A percentile compares a stretch with the other conserved stretches of the same genome.
These are phyloP conservation scores for Tonatia bakeri DNA, from an alignment of 2,113 vertebrate genomes.

Conservation along the genomic window DNA sequence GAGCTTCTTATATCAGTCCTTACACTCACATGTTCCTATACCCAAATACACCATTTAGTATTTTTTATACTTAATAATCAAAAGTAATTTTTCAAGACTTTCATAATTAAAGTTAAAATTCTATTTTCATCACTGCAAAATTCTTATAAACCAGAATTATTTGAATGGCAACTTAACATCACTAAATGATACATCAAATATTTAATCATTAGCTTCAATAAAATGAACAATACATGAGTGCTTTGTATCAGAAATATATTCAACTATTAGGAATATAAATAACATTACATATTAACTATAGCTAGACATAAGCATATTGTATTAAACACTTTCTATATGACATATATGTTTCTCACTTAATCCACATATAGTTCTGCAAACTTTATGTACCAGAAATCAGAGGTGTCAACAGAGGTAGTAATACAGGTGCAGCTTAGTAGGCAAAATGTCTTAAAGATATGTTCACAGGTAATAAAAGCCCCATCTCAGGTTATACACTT, in stretches of 20 bases:
- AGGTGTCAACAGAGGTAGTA: background rate
- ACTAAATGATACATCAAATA: background rate
- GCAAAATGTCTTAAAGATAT: background rate
- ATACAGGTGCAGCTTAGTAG: background rate
- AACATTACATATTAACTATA: background rate
- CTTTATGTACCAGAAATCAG: background rate
- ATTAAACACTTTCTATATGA: background rate
- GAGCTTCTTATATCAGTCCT: background rate
- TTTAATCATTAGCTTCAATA: background rate
- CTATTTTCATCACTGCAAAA: background rate
- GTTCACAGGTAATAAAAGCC: background rate
- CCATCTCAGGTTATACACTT: background rate
- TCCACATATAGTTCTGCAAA: background rate
- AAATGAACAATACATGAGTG: background rate
- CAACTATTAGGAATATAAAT: background rate
- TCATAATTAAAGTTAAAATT: background rate
- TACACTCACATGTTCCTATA: background rate
- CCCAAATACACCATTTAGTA: background rate
- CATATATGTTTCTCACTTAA: background rate
- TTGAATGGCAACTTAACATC: background rate
- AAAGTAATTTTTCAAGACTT: background rate
- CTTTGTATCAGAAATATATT: background rate
- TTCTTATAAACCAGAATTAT: background rate
- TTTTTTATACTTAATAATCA: background rate
- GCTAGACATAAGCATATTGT: background rate